A percentile compares a stretch with the other conserved stretches of the same genome.
Evolutionary conservation across 2,888 invertebrate genomes (phyloP).

Genomic region (Drosophila falleni): DNA sequence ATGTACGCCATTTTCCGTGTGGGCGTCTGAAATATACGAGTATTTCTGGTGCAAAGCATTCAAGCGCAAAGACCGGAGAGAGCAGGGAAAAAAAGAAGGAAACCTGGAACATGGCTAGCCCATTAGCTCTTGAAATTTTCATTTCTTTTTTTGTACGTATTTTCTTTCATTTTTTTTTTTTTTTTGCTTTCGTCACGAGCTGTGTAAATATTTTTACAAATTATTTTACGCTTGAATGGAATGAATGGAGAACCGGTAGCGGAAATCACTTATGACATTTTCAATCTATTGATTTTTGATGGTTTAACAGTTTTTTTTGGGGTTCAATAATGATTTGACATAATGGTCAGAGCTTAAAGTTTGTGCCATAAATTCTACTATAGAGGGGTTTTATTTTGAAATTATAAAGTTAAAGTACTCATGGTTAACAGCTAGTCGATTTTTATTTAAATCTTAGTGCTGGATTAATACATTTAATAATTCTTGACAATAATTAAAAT

Average conservation of each 20-base stretch:
- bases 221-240: constrained; percentile 77
- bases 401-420: not conserved
- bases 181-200: constrained; percentile 33
- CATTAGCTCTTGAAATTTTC: constrained; percentile 51
- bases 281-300: constrained; percentile 75
- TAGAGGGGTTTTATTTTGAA: not conserved
- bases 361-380: not conserved
- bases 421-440: not conserved
- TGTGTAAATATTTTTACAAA: constrained; percentile 80
- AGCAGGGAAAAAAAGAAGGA: not conserved
- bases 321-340: constrained; percentile 51
- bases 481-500: not conserved
- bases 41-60: constrained; percentile 43
- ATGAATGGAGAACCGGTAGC: constrained; percentile 66
- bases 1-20: constrained; percentile 69
- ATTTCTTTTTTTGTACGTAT: constrained; percentile 1
- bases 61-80: constrained; percentile 41
- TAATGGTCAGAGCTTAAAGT: constrained; percentile 15
- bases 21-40: constrained; percentile 22
- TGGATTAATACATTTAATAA: not conserved
- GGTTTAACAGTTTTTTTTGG: constrained; percentile 65
- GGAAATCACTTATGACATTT: constrained; percentile 81
- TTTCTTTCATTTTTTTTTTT: not conserved
- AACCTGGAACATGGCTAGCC: constrained; percentile 51
- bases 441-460: not conserved